A percentile compares a stretch with the other conserved stretches of the same genome.
Conservation (phyloP, 1,140 invertebrate genomes). For the Zaprionus inermis region DNA sequence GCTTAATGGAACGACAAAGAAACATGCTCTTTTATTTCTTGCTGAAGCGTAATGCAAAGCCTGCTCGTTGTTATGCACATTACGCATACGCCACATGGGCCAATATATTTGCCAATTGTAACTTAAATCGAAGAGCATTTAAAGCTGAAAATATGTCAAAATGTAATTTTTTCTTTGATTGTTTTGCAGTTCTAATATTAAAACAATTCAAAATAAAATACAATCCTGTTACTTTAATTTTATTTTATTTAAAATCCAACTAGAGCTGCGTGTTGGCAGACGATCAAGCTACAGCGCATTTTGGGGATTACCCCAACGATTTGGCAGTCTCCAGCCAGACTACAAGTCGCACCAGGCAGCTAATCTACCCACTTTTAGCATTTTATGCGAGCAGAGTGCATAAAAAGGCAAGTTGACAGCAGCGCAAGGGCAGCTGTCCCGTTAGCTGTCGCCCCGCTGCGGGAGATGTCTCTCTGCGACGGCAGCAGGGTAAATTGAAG, state of each 20-base stretch:
- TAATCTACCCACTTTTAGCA: conserved; percentile 71
- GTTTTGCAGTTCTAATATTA: background rate
- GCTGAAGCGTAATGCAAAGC: no score
- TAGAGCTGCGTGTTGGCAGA: background rate
- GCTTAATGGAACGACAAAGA: no score
- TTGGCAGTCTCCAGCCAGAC: no score
- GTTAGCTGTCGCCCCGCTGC: background rate
- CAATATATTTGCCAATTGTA: background rate
- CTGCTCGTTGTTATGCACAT: background rate
- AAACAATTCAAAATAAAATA: background rate
- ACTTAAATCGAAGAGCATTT: background rate
- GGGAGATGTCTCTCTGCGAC: background rate
- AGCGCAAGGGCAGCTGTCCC: conserved; percentile 50
- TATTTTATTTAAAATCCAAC: background rate
- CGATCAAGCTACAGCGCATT: no score
- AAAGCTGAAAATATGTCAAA: no score
- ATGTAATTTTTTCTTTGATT: no score
- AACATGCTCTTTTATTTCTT: no score
- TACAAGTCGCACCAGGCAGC: conserved; percentile 16
- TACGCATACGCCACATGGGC: background rate
- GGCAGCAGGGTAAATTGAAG: conserved; percentile 37
- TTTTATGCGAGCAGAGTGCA: conserved; percentile 42
- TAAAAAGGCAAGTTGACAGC: conserved; percentile 39
- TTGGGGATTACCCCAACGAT: background rate
- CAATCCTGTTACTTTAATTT: background rate